These are phyloP conservation scores for Drosophila sp. DNA, from an alignment of 1,140 invertebrate genomes.

Conservation along the genomic window DNA sequence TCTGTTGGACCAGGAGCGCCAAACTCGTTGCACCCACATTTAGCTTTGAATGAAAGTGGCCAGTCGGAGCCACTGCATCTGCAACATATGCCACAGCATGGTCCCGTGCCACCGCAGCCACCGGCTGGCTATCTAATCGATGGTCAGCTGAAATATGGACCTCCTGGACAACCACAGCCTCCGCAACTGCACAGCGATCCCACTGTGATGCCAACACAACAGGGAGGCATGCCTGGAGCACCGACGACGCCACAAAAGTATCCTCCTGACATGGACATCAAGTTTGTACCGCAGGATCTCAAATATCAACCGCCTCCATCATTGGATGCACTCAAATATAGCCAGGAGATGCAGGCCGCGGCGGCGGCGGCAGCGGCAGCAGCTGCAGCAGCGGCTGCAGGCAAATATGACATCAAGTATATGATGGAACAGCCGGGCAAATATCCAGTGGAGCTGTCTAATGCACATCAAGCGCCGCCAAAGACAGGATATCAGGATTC, in stretches of 20 bases:
- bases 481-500: slow-evolving; percentile 69
- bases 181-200: slow-evolving; percentile 73
- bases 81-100: slow-evolving; percentile 53
- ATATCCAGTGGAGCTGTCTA: slow-evolving; percentile 63
- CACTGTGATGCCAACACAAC: slow-evolving; percentile 20
- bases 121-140: slow-evolving; percentile 72
- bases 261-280: slow-evolving; percentile 75
- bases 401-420: slow-evolving; percentile 82
- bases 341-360: slow-evolving; percentile 78
- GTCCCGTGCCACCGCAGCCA: slow-evolving; percentile 45
- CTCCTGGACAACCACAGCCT: slow-evolving; percentile 58
- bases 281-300: slow-evolving; percentile 74
- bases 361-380: slow-evolving; percentile 58
- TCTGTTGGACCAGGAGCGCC: slow-evolving; percentile 33
- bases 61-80: slow-evolving; percentile 60
- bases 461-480: slow-evolving; percentile 41
- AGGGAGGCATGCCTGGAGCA: slow-evolving; percentile 18
- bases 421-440: slow-evolving; percentile 77
- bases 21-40: slow-evolving; percentile 33
- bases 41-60: slow-evolving; percentile 23
- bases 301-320: slow-evolving; percentile 76
- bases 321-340: slow-evolving; percentile 76
- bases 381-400: slow-evolving; percentile 60
- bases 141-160: slow-evolving; percentile 72
- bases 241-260: slow-evolving; percentile 70